Conservation (phyloP, 1,140 invertebrate species). For the Drosophila watanabei region DNA sequence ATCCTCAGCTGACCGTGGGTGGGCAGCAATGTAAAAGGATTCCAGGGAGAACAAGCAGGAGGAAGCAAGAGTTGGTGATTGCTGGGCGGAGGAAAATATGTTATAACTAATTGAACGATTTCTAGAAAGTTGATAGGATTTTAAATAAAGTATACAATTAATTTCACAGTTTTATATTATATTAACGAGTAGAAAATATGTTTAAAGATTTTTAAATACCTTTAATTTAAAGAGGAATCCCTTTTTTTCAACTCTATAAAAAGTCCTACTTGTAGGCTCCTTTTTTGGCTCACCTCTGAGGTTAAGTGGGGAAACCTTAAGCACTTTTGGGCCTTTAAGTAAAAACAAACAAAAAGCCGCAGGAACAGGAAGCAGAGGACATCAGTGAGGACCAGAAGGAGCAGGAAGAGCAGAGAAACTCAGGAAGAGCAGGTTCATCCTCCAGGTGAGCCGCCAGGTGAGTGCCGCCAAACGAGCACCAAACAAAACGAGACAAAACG, state of each 20-base stretch:
- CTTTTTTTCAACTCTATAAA: neutral
- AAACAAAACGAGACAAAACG: constrained; percentile 62
- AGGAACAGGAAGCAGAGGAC: constrained; percentile 1
- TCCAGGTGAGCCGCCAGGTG: constrained; percentile 14
- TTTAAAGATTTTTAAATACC: no score
- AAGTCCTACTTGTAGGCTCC: neutral
- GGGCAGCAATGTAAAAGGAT: constrained; percentile 32
- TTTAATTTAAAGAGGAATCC: no score
- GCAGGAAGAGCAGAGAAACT: neutral
- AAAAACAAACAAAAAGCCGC: constrained; percentile 49
- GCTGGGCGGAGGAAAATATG: neutral
- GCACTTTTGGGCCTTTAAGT: constrained; percentile 29
- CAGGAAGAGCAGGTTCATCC: neutral
- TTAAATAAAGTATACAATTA: no score
- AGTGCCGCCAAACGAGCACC: constrained; percentile 31
- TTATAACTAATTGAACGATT: neutral
- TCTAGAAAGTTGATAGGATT: neutral
- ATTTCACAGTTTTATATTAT: neutral
- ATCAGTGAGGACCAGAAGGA: neutral
- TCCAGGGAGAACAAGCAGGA: neutral
- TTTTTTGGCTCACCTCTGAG: neutral
- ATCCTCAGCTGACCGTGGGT: constrained; percentile 50
- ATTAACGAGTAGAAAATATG: no score
- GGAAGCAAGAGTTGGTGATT: neutral
- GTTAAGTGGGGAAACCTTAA: neutral